Percentiles rank a stretch among this genome's conserved stretches.
Conservation (phyloP, 2,113 vertebrate genomes). For the Ctenodactylus gundi region DNA sequence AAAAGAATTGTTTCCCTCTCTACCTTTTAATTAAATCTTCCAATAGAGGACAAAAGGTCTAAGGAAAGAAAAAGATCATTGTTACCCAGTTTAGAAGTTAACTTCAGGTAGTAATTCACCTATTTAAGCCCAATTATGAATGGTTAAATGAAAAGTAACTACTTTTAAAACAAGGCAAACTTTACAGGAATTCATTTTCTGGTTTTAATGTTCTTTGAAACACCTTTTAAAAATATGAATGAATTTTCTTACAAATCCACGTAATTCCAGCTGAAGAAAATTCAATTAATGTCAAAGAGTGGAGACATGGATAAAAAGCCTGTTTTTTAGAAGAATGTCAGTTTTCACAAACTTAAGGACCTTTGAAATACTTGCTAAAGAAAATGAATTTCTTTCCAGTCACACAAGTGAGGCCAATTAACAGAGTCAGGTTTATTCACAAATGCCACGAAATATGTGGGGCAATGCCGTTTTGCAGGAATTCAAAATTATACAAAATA, state of each 20-base stretch:
- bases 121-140: slow-evolving; percentile 35
- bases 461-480: slow-evolving; percentile 26
- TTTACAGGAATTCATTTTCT: slow-evolving; percentile 68
- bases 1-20: slow-evolving; percentile 41
- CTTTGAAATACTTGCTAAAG: slow-evolving; percentile 44
- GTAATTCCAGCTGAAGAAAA: slow-evolving; percentile 53
- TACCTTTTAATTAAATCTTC: slow-evolving; percentile 66
- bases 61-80: slow-evolving; percentile 48
- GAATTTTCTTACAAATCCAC: slow-evolving; percentile 31
- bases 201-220: slow-evolving; percentile 61
- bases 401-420: slow-evolving; percentile 41
- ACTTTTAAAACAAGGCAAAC: slow-evolving; percentile 10
- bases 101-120: not conserved
- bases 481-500: slow-evolving; percentile 25
- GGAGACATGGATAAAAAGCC: slow-evolving; percentile 59
- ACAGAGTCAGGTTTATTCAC: slow-evolving; percentile 66
- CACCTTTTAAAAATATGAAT: not conserved
- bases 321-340: slow-evolving; percentile 21
- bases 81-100: slow-evolving; percentile 42
- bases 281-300: slow-evolving; percentile 55
- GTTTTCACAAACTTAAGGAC: slow-evolving; percentile 44
- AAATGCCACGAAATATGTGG: not conserved
- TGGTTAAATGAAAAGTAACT: slow-evolving; percentile 20
- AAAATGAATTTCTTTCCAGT: slow-evolving; percentile 16
- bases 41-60: slow-evolving; percentile 47